Conservation (phyloP, 2,113 vertebrate species). For the Montifringilla adamsi region DNA sequence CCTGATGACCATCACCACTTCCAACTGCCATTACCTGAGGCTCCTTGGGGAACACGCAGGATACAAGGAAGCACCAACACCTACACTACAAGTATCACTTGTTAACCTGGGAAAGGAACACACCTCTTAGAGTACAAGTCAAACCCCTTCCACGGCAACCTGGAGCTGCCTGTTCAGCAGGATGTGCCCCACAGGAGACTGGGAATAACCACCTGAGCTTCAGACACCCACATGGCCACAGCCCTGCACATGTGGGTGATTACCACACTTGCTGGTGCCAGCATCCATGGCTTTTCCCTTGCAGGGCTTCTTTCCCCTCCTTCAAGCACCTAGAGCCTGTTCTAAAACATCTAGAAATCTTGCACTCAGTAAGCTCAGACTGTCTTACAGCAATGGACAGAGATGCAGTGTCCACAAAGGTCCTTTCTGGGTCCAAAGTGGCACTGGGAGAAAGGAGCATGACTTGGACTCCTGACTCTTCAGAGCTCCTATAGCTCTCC, state of each 20-base stretch:
- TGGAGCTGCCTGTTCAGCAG: background rate
- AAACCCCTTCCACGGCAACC: background rate
- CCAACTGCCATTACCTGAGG: background rate
- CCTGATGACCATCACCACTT: background rate
- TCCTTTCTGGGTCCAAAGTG: background rate
- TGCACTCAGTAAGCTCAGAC: background rate
- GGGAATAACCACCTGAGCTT: background rate
- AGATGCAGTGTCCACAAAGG: background rate
- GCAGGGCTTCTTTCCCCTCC: background rate
- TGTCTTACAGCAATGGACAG: background rate
- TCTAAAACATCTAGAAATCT: background rate
- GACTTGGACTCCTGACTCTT: background rate
- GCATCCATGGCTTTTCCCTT: background rate
- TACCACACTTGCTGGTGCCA: rapidly evolving
- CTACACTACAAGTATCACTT: background rate
- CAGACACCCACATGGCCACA: background rate
- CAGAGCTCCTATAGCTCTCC: background rate
- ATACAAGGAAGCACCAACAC: background rate
- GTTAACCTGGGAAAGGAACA: background rate
- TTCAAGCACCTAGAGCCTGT: background rate
- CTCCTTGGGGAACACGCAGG: background rate
- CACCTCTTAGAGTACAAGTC: background rate
- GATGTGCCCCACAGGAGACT: background rate
- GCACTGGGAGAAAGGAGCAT: background rate
- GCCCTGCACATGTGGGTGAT: background rate